Evolutionary conservation across 2,797 vertebrate species (phyloP), one percentile per base, ranked within the genome.

Genomic region (Morus bassanus): DNA sequence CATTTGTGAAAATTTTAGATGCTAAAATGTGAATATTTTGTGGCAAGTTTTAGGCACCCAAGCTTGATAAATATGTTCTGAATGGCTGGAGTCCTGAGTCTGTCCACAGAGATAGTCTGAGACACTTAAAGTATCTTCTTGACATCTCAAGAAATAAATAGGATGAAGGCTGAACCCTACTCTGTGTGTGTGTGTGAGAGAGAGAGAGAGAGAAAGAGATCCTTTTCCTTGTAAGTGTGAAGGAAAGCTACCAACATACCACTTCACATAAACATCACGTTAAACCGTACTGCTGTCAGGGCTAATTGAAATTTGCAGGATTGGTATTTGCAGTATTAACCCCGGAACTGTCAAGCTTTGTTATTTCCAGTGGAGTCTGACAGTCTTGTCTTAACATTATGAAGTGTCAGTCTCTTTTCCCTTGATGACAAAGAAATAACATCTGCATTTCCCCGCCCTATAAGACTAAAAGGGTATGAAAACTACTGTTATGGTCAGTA

Each of bases 361-460:
- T 97, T 98, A 97, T 91, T 89, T 97, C 95, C 91, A 94, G 72
- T 50, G 51, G 54, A 60, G 37, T 90, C 88, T 95, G 96, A 97
- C 57, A 75, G 92, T 60, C 79, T 75, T 91, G 91, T 97, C 94
- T 95, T 69, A 97, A 89, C 70, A 41, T 95, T 83, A 95, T 46
- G 64, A 91, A 96, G 91, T 91, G 91, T 93, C 97, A 97, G 83
- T 95, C 91, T 93, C 81, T 96, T 97, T 95, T 95, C 94, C 83
- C 85, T 65, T 92, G 69, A 95, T 95, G 88, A 94, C 85, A 96
- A 92, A 93, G 79, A 97, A 97, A 91, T 46, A 94, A 89, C 61
- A 94, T 95, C 82, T 94, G 65, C 73, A 94, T 96, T 97, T 97
- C 91, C 83, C 78, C 24, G n/a, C 73, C 89, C 82, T 94, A 43